phyloP scores from a whole-genome alignment of 1,140 invertebrate species.

The Linepithema humile region DNA sequence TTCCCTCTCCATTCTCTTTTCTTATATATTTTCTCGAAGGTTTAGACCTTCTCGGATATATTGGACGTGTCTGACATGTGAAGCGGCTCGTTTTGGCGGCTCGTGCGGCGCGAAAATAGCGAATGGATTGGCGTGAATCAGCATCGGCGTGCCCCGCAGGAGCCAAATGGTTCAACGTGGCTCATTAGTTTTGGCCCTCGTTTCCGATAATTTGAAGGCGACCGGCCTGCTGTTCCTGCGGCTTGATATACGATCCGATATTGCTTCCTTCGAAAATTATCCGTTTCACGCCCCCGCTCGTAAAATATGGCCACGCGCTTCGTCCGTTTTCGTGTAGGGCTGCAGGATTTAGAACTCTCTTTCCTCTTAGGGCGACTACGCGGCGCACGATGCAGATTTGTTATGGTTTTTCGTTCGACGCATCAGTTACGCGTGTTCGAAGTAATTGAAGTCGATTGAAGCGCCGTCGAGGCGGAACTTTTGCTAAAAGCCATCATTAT shows the following conservation, averaged over 20 bases:
- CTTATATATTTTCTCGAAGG: not conserved
- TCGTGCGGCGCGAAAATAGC: conserved; percentile 74
- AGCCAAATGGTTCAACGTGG: conserved; percentile 77
- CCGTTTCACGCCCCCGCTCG: conserved; percentile 77
- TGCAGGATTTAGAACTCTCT: conserved; percentile 28
- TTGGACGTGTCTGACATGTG: not conserved
- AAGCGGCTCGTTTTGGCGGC: not conserved
- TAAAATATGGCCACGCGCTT: conserved; percentile 77
- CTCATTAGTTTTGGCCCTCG: conserved; percentile 80
- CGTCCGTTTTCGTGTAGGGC: conserved; percentile 13
- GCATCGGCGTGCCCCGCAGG: conserved; percentile 73
- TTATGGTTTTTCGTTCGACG: not conserved
- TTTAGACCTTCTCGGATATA: not conserved
- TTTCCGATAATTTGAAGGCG: conserved; percentile 82
- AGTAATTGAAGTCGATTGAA: conserved; percentile 3
- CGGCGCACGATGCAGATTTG: not conserved
- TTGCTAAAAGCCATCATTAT: not conserved
- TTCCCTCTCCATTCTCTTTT: not conserved
- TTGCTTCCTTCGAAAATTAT: conserved; percentile 79
- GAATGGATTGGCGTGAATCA: conserved; percentile 76
- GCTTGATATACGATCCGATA: conserved; percentile 79
- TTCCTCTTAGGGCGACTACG: not conserved
- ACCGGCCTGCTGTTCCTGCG: conserved; percentile 63
- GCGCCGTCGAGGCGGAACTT: not conserved
- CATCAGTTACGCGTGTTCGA: not conserved